A percentile compares a stretch with the other conserved stretches of the same genome.
Evolutionary conservation across 2,113 vertebrate species (phyloP).

Genomic region (Meleagris gallopavo): DNA sequence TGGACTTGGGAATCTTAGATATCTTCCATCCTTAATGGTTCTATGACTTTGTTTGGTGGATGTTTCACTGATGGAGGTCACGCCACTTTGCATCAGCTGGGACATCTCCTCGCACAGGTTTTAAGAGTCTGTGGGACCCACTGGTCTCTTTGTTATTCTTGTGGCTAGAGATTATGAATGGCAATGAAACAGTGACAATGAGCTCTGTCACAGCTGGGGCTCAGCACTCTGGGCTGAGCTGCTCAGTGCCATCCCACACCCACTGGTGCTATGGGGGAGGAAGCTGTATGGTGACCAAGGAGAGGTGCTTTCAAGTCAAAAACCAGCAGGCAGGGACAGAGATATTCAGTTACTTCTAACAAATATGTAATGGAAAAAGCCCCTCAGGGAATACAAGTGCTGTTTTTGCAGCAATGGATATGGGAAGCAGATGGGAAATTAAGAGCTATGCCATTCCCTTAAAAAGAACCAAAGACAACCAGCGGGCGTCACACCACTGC

Average conservation of each 20-base stretch:
- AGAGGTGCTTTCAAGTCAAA: background rate
- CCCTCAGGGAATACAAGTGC: background rate
- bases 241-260: background rate
- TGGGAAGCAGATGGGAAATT: background rate
- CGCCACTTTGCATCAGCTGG: background rate
- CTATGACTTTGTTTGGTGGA: background rate
- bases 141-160: background rate
- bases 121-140: background rate
- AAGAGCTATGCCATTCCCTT: background rate
- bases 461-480: background rate
- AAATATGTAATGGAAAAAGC: background rate
- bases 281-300: too few species aligned
- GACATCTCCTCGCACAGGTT: background rate
- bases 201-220: background rate
- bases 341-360: background rate
- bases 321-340: background rate
- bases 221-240: too few species aligned
- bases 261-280: background rate
- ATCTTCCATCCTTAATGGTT: too few species aligned
- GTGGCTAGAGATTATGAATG: background rate
- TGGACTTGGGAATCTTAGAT: too few species aligned
- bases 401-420: background rate
- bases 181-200: background rate
- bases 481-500: background rate
- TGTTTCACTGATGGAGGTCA: background rate